phyloP scores from a whole-genome alignment of 2,797 vertebrate species.

The Enteromius treurensis region DNA sequence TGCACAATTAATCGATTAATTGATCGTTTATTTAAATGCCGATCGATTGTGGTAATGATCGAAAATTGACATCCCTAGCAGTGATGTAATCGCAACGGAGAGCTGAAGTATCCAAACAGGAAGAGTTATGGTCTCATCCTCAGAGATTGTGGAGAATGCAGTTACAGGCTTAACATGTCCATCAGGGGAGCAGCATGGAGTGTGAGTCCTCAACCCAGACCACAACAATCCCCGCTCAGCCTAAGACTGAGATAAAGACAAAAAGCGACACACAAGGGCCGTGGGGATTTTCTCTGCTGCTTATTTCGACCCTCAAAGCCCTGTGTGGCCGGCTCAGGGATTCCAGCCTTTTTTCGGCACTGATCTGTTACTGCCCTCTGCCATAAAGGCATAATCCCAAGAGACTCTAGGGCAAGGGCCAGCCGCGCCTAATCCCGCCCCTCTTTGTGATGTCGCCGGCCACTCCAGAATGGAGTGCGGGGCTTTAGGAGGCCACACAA shows the following conservation, averaged over 20 bases:
- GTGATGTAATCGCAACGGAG: neutral
- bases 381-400: constrained; percentile 67
- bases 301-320: constrained; percentile 62
- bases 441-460: constrained; percentile 64
- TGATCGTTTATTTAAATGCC: too few species aligned
- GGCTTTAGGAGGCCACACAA: constrained; percentile 62
- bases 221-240: constrained; percentile 49
- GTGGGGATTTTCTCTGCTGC: constrained; percentile 62
- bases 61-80: neutral
- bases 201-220: constrained; percentile 49
- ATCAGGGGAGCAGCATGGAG: constrained; percentile 52
- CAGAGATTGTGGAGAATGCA: constrained; percentile 48
- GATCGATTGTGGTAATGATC: too few species aligned
- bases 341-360: constrained; percentile 49
- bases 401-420: constrained; percentile 67
- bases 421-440: constrained; percentile 62
- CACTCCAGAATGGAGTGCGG: constrained; percentile 62
- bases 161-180: constrained; percentile 55
- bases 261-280: constrained; percentile 51
- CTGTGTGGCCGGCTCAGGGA: constrained; percentile 53
- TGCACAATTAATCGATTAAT: too few species aligned
- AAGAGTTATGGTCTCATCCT: constrained; percentile 38
- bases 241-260: constrained; percentile 49
- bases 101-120: constrained; percentile 37
- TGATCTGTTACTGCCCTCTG: constrained; percentile 63